These are phyloP conservation scores for Scytalopus superciliaris DNA, from an alignment of 2,113 vertebrate genomes.

Conservation along the genomic window DNA sequence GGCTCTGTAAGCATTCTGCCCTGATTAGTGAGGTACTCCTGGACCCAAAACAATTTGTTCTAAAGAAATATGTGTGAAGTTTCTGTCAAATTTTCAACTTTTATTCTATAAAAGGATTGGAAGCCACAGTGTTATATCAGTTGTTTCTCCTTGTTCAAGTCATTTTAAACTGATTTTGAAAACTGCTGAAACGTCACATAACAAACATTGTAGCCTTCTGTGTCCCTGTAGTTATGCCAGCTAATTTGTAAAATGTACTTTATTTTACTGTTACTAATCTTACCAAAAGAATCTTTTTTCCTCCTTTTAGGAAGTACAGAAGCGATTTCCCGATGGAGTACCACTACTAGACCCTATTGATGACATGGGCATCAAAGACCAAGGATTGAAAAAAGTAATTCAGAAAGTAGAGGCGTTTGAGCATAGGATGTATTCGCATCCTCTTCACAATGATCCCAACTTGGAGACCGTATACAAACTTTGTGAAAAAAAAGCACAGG, in stretches of 20 bases:
- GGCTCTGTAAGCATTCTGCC: neutral
- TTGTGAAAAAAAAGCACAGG: constrained; percentile 96
- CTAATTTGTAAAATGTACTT: neutral
- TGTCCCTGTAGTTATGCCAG: neutral
- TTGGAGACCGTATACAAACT: constrained; percentile 89
- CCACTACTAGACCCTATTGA: constrained; percentile 93
- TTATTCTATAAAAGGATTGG: neutral
- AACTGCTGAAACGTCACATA: neutral
- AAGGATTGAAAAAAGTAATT: constrained; percentile 92
- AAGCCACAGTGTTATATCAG: neutral
- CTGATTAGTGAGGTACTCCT: neutral
- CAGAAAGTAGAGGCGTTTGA: constrained; percentile 98
- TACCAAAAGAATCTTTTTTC: neutral
- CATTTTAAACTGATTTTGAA: neutral
- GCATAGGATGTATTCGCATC: constrained; percentile 95
- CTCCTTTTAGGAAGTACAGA: constrained; percentile 89
- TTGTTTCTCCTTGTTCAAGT: neutral
- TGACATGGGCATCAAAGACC: constrained; percentile 98
- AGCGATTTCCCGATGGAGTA: constrained; percentile 92
- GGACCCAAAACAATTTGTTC: neutral
- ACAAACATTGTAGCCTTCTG: neutral
- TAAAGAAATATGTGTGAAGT: neutral
- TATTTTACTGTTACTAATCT: neutral
- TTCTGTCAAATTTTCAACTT: neutral
- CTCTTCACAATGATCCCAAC: constrained; percentile 91